A percentile compares a stretch with the other conserved stretches of the same genome.
These are phyloP conservation scores for Bothrops jararaca DNA, from an alignment of 2,113 vertebrate species.

Conservation along the genomic window DNA sequence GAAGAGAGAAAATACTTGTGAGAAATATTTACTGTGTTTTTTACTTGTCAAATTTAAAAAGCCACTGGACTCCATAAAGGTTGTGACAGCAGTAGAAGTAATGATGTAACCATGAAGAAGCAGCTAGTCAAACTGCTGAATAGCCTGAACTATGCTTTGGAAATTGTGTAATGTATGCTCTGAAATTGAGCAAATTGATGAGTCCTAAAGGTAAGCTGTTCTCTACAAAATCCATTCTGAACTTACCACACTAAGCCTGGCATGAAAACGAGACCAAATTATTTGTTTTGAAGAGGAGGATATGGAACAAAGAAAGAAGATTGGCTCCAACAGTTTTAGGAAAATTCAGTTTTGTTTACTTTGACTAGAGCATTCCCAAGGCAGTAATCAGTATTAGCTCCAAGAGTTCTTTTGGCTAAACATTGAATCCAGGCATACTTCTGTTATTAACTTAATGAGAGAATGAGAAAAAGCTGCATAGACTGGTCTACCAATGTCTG, in stretches of 20 bases:
- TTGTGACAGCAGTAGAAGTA: background rate
- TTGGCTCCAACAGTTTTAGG: constrained; percentile 33
- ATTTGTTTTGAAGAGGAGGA: constrained; percentile 27
- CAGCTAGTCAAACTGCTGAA: background rate
- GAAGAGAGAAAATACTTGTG: background rate
- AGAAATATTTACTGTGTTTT: background rate
- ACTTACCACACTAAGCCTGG: constrained; percentile 14
- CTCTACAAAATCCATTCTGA: constrained; percentile 25
- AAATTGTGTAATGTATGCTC: background rate
- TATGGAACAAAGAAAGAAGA: constrained; percentile 38
- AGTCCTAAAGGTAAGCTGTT: background rate
- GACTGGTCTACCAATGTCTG: background rate
- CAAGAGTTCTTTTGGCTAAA: constrained; percentile 38
- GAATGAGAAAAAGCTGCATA: constrained; percentile 8
- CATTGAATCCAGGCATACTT: constrained; percentile 17
- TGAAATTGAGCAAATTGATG: constrained; percentile 2
- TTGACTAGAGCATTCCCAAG: constrained; percentile 19
- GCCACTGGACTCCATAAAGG: background rate
- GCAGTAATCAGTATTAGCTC: constrained; percentile 29
- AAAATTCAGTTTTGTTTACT: constrained; percentile 41
- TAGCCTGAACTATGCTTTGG: background rate
- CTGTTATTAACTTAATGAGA: constrained; percentile 37
- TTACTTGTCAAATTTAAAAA: background rate
- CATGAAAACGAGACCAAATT: constrained; percentile 29
- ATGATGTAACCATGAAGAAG: background rate